A percentile compares a stretch with the other conserved stretches of the same genome.
Evolutionary conservation across 2,113 vertebrate genomes (phyloP).

Genomic region (Malurus alboscapulatus): DNA sequence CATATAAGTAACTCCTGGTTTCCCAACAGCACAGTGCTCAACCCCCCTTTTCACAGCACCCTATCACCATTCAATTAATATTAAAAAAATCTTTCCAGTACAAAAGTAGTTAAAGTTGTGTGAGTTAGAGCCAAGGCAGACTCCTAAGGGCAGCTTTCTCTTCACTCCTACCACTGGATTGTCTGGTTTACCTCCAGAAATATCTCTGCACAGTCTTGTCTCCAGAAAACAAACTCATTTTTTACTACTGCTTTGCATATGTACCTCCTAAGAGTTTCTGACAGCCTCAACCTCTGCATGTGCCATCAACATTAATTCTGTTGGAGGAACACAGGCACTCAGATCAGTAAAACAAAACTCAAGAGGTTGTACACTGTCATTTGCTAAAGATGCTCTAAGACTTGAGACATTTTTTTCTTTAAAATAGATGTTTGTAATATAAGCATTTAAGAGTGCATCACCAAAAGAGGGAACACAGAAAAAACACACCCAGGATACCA

Average conservation of each 20-base stretch:
- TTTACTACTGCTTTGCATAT: background rate
- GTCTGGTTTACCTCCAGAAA: background rate
- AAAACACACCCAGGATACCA: background rate
- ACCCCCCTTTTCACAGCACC: background rate
- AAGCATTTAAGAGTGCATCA: background rate
- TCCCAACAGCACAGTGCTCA: background rate
- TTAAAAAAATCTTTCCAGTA: background rate
- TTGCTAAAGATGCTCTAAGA: background rate
- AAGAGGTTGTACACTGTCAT: rapidly evolving
- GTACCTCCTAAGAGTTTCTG: background rate
- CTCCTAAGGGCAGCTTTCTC: background rate
- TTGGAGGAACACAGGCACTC: background rate
- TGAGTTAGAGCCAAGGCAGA: background rate
- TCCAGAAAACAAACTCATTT: background rate
- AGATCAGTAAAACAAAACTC: background rate
- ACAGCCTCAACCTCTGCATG: background rate
- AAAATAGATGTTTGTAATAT: background rate
- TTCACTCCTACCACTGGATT: background rate
- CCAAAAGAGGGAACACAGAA: background rate
- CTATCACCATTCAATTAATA: background rate
- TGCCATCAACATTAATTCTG: background rate
- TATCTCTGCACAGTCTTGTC: background rate
- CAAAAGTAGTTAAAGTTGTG: rapidly evolving
- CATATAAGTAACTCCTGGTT: background rate
- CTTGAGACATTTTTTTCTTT: background rate